Percentiles rank a stretch among this genome's conserved stretches.
These are phyloP conservation scores for Tridacna crocea DNA, from an alignment of 2,888 invertebrate genomes.

Conservation along the genomic window DNA sequence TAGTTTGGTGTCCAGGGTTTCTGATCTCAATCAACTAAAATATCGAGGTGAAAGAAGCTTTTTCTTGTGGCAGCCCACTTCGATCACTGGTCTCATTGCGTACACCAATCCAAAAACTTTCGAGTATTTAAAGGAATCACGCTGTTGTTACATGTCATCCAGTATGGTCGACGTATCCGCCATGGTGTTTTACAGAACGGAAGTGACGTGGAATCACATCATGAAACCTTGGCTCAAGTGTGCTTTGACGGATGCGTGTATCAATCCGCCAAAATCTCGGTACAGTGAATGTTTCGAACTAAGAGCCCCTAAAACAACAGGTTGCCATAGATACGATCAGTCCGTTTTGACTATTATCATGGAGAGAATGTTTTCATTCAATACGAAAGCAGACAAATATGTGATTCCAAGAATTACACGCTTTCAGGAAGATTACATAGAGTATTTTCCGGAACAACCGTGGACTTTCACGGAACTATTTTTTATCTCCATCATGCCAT, in stretches of 20 bases:
- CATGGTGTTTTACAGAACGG: constrained; percentile 73
- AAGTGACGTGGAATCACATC: constrained; percentile 68
- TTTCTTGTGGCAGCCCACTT: constrained; percentile 70
- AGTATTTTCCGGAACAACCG: constrained; percentile 74
- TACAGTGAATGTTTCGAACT: constrained; percentile 73
- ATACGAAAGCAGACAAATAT: constrained; percentile 64
- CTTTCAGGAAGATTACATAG: constrained; percentile 54
- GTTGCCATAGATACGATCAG: constrained; percentile 77
- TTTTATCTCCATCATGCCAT: constrained; percentile 57
- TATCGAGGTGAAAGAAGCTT: constrained; percentile 68
- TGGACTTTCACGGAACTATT: constrained; percentile 73
- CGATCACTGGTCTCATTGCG: constrained; percentile 61
- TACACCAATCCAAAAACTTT: constrained; percentile 74
- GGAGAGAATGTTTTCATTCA: constrained; percentile 71
- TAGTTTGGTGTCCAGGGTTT: constrained; percentile 63
- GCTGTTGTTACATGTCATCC: constrained; percentile 71
- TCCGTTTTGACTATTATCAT: constrained; percentile 75
- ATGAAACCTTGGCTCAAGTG: constrained; percentile 79
- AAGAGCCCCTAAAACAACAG: constrained; percentile 73
- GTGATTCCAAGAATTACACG: constrained; percentile 65
- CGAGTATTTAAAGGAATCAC: constrained; percentile 67
- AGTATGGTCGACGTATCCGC: constrained; percentile 69
- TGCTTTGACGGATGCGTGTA: constrained; percentile 72
- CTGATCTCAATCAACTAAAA: constrained; percentile 68
- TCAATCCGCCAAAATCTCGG: constrained; percentile 67